phyloP scores from a whole-genome alignment of 2,113 vertebrate species.

The Carassius gibelio region DNA sequence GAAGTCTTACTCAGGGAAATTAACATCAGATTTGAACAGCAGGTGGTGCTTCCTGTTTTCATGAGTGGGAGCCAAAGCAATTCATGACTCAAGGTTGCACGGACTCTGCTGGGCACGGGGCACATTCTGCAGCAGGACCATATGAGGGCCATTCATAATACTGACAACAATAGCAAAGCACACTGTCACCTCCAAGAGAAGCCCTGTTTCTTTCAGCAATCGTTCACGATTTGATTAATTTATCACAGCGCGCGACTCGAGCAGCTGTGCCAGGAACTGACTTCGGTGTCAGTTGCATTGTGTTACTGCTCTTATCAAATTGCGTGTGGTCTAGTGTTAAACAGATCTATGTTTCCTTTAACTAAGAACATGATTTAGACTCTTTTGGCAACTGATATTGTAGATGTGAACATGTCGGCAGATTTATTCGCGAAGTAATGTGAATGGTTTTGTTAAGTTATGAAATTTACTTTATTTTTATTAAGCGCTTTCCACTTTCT shows the following conservation, averaged over 20 bases:
- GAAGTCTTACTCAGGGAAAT: constrained; percentile 38
- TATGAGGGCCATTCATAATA: constrained; percentile 34
- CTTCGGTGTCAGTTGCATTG: constrained; percentile 12
- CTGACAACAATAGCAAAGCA: constrained; percentile 35
- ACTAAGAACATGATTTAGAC: neutral
- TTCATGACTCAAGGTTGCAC: constrained; percentile 51
- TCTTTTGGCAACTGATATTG: neutral
- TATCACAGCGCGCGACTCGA: constrained; percentile 3
- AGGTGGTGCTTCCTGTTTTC: constrained; percentile 54
- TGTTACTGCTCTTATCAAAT: neutral
- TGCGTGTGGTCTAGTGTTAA: neutral
- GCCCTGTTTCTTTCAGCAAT: constrained; percentile 23
- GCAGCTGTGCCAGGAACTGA: constrained; percentile 23
- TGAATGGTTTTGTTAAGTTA: neutral
- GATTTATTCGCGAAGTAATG: neutral
- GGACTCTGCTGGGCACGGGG: constrained; percentile 16
- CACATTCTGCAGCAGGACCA: constrained; percentile 18
- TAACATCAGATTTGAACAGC: constrained; percentile 42
- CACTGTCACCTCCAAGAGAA: constrained; percentile 38
- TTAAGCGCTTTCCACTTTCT: too few relatives aligned
- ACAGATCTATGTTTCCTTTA: neutral
- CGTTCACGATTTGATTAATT: constrained; percentile 32
- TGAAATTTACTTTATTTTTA: neutral
- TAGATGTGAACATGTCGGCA: neutral
- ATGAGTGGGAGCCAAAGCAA: constrained; percentile 40